Base-by-base conservation (phyloP, 2,797 vertebrate species). In the Aeoliscus strigatus region DNA sequence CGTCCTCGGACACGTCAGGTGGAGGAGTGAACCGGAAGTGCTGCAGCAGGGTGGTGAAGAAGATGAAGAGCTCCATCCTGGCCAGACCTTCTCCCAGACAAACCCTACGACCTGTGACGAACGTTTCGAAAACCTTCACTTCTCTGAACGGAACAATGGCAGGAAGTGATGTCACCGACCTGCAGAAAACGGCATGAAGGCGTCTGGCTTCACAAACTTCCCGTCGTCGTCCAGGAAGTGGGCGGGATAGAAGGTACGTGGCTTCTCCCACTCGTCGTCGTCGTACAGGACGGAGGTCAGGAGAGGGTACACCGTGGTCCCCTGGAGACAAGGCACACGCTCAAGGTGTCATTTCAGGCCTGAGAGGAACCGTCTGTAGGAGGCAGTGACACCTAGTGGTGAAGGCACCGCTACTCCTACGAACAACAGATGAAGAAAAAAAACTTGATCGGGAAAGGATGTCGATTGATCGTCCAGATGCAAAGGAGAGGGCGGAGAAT, bases 151-250 rank as follows among this genome's bases (percentile, higher is more conserved):
- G 17, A 36, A 33, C 9, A 1, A 2, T n/a, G n/a, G n/a, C n/a
- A n/a, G n/a, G n/a, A n/a, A n/a, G n/a, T n/a, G n/a, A n/a, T n/a
- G n/a, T n/a, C 2, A 15, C 27, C 1, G 37, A 87, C 83, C 83
- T 81, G 85, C 82, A 52, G 85, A 86, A 41, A 86, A 86, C 13
- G 81, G 67, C 36, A 87, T 35, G 49, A 87, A 86, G 17, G 80
- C 82, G 1, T 86, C 77, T 47, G 51, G 77, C 45, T 38, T 79
- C 12, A 52, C 12, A 14, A 84, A 85, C 15, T 30, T 52, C 1
- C 82, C 82, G 2, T 84, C 53, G 9, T 73, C 24, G 49, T 86
- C 72, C 40, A 87, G 63, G 50, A 88, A 88, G 35, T 85, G 77
- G 32, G 48, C 51, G 9, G 86, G 84, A 36, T 85, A 78, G 42